These are phyloP conservation scores for Sardinella longiceps DNA, from an alignment of 2,797 vertebrate species.

Conservation along the genomic window DNA sequence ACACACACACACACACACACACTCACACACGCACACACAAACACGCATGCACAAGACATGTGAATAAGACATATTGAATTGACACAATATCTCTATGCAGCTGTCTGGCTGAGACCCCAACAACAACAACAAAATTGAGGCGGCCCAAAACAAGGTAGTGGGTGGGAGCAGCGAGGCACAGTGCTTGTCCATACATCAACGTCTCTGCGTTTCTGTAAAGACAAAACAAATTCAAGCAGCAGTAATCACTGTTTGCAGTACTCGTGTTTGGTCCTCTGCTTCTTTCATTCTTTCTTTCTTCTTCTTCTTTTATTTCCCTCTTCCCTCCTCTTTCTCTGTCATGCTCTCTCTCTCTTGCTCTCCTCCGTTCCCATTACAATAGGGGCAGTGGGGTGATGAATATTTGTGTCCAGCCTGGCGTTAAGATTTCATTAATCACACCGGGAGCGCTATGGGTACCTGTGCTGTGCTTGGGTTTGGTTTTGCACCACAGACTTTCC, in stretches of 20 bases:
- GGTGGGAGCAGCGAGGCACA: neutral
- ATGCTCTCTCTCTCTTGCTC: conserved; percentile 59
- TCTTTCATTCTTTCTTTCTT: neutral
- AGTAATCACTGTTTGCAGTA: conserved; percentile 6
- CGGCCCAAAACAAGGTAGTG: neutral
- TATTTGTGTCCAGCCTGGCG: conserved; percentile 77
- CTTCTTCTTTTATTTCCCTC: neutral
- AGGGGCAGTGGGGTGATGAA: conserved; percentile 78
- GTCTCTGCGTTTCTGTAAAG: neutral
- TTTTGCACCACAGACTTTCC: conserved; percentile 6
- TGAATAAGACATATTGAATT: conserved; percentile 67
- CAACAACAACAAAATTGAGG: neutral
- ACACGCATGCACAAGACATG: neutral
- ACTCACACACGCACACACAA: conserved; percentile 1
- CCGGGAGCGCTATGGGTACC: conserved; percentile 55
- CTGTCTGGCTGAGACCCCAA: neutral
- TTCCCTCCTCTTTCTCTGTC: conserved; percentile 11
- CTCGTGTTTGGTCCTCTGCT: conserved; percentile 59
- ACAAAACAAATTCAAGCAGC: conserved; percentile 19
- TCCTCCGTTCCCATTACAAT: conserved; percentile 76
- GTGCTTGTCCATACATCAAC: conserved; percentile 9
- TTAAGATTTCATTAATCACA: conserved; percentile 90
- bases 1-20: conserved; percentile 38
- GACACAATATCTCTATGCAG: conserved; percentile 18
- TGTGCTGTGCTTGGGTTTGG: neutral